phyloP scores from a whole-genome alignment of 2,113 vertebrate genomes.

The Arenaria interpres region DNA sequence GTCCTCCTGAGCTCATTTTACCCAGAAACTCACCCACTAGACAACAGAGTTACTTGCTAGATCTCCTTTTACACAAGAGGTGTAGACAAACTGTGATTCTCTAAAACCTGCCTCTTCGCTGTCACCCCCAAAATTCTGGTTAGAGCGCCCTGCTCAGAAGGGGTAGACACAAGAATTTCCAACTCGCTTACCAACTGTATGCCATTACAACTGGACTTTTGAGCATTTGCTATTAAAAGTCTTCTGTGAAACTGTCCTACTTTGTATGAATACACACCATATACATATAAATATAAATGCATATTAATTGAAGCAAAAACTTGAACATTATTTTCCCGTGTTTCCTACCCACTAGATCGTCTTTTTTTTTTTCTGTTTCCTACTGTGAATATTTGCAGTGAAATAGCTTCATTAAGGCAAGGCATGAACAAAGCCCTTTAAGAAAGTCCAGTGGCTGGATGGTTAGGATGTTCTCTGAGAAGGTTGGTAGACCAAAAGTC shows the following conservation, averaged over 20 bases:
- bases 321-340: rapidly evolving
- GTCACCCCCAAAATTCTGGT: neutral
- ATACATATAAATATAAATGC: neutral
- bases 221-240: neutral
- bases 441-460: neutral
- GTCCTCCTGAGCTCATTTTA: neutral
- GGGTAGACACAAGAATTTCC: neutral
- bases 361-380: neutral
- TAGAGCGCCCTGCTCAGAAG: neutral
- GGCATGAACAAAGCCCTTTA: neutral
- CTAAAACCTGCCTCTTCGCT: neutral
- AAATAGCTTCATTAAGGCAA: neutral
- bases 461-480: neutral
- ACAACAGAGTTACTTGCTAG: neutral
- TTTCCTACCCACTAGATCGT: neutral
- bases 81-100: neutral
- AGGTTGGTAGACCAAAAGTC: neutral
- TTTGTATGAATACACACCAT: neutral
- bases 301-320: neutral
- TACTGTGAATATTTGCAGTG: neutral
- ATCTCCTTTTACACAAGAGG: neutral
- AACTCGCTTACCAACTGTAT: neutral
- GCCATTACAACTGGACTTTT: neutral
- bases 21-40: neutral
- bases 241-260: neutral